Base-by-base conservation (phyloP, 2,797 vertebrate species). In the Cephalopachus bancanus region DNA sequence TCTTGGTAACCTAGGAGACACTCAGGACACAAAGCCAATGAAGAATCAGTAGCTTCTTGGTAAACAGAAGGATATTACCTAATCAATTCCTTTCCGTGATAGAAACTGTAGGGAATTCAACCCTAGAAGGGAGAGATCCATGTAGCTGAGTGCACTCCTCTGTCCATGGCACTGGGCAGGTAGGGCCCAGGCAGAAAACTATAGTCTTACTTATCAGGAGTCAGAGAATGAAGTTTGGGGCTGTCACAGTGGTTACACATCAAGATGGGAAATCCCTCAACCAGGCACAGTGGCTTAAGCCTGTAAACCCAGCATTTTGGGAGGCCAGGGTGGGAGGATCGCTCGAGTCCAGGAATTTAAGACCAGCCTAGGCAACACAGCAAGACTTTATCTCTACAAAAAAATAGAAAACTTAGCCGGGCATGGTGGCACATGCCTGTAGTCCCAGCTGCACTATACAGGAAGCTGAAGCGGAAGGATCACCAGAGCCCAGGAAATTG, bases 1-100 rank as follows among this genome's bases (percentile, higher is more conserved):
- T 60, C 19, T 30, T 76, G n/a, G n/a, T 62, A 83, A 89, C n/a
- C 30, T 87, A 81, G 72, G 64, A 89, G 67, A 95, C n/a, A 67
- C 11, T 33, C 78, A 3, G 44, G 24, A 9, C 49, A 80, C 65
- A 94, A 84, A 87, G 49, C 28, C 65, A 33, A 4, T 53, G 71
- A 89, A 74, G 76, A 83, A 44, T 76, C 84, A 81, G 6, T 51
- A 92, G 92, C 69, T 74, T 91, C 15, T 26, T 53, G n/a, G 10
- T 83, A 83, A 72, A 24, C n/a, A 33, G n/a, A 53, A 76, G 33
- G 8, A 57, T 9, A 79, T 10, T 22, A 28, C 17, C 75, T 94
- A 60, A 53, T 89, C 65, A 14, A 65, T 71, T 71, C 20, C 49
- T 15, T 93, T 75, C 72, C 80, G 7, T 64, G 76, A 57, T n/a